Evolutionary conservation across 2,888 invertebrate species (phyloP).

Genomic region (Patella caerulea): DNA sequence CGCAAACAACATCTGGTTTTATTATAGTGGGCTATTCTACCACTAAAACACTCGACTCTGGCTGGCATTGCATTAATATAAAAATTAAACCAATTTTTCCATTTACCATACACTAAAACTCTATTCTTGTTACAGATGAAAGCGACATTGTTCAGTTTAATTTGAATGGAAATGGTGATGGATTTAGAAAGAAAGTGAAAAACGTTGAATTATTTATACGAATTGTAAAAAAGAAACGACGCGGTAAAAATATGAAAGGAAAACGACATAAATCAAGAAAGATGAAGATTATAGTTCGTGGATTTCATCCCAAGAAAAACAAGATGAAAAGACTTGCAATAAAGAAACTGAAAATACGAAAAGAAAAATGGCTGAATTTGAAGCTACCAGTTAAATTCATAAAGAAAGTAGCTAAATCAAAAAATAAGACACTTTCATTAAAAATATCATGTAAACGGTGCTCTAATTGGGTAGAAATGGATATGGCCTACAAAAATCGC

Average conservation of each 20-base stretch:
- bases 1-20: too few relatives aligned
- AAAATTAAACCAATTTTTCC: too few relatives aligned
- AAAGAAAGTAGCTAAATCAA: not conserved
- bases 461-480: not conserved
- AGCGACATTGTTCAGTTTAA: not conserved
- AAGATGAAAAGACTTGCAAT: not conserved
- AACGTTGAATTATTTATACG: not conserved
- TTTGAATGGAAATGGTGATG: not conserved
- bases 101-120: too few relatives aligned
- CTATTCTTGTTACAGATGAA: not conserved
- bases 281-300: not conserved
- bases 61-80: too few relatives aligned
- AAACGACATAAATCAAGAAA: not conserved
- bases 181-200: not conserved
- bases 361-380: constrained; percentile 4
- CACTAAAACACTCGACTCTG: too few relatives aligned
- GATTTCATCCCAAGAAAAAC: not conserved
- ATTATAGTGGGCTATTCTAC: too few relatives aligned
- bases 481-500: not conserved
- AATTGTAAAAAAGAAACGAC: not conserved
- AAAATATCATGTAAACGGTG: not conserved
- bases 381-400: not conserved
- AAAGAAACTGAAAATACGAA: not conserved
- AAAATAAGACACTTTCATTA: not conserved
- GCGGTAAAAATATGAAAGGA: not conserved